Base-by-base conservation (phyloP, 2,888 invertebrate species). In the Chrysotoxum bicinctum region DNA sequence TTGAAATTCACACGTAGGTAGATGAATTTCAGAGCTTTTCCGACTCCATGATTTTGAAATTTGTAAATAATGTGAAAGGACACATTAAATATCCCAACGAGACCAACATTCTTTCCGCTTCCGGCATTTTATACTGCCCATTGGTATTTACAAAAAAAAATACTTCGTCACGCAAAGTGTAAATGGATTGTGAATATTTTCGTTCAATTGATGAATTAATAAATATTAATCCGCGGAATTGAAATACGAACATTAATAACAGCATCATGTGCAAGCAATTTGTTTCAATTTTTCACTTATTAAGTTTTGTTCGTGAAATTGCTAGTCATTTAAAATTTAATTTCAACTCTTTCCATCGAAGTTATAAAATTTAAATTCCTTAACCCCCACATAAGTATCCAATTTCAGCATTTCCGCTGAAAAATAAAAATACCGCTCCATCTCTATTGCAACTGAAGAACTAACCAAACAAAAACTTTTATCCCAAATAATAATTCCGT, bases 401-500 rank as follows among this genome's bases (percentile, higher is more conserved):
- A 35, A 56, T 56, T 56, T 35, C 12, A 35, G 12, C 3, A 16
- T n/a, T 37, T 23, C 9, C 23, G 6, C 21, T 14, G n/a, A 10
- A 56, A 12, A 35, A 14, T n/a, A 23, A 9, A 52, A n/a, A 9
- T 26, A 37, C 23, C n/a, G 7, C 5, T 4, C 9, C 9, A 3
- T 3, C 9, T 0, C 21, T 21, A 58, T 58, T 37, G 58, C 58
- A 43, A 26, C 43, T 62, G 30, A 43, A 56, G 19, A 56, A 30
- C 56, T 56, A 54, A 70, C 30, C 54, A 69, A 69, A 54, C 30
- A 56, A 70, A 70, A 62, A 40, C 30, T 45, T 70, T 69, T 69
- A n/a, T 45, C 45, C 43, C 43, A 43, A 70, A 70, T 70, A 70
- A 54, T 70, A 56, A 70, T 70, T 70, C 32, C 43, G 43, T 62